A percentile compares a stretch with the other conserved stretches of the same genome.
Evolutionary conservation across 2,888 invertebrate genomes (phyloP).

Genomic region (Elysia crispata): DNA sequence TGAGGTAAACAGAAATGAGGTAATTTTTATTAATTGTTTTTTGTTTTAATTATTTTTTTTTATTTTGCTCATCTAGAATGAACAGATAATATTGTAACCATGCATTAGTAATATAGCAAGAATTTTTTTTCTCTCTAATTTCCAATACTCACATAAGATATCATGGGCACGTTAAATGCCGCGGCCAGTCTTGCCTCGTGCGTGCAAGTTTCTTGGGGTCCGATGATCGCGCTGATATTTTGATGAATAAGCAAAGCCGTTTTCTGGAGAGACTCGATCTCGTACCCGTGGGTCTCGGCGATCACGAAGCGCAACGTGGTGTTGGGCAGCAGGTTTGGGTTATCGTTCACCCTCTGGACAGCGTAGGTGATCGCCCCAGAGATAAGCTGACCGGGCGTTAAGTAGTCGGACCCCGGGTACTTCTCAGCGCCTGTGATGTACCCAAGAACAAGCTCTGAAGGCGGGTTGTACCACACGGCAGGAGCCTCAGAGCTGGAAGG

Average conservation of each 20-base stretch:
- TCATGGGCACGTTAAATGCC: constrained; percentile 95
- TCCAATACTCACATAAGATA: constrained; percentile 91
- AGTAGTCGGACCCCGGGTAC: constrained; percentile 79
- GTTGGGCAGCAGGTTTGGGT: constrained; percentile 79
- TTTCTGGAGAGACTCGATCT: constrained; percentile 89
- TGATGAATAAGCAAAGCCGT: constrained; percentile 88
- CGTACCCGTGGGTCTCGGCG: constrained; percentile 94
- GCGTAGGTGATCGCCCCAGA: constrained; percentile 93
- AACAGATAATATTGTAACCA: no score
- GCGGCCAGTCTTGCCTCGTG: constrained; percentile 96
- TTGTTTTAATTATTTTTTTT: no score
- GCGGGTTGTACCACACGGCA: neutral
- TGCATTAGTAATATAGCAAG: no score
- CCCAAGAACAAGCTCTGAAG: constrained; percentile 63
- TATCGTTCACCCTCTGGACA: constrained; percentile 84
- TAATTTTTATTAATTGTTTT: no score
- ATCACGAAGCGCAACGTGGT: constrained; percentile 88
- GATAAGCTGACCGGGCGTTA: constrained; percentile 85
- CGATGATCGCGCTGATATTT: constrained; percentile 92
- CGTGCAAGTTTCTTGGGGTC: constrained; percentile 91
- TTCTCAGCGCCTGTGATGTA: constrained; percentile 66
- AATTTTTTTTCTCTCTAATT: no score
- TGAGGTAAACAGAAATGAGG: no score
- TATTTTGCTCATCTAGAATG: no score
- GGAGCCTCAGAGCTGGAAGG: no score